Evolutionary conservation across 2,888 invertebrate genomes (phyloP), one percentile per base, ranked within the genome.

Genomic region (Chrysolina americana): DNA sequence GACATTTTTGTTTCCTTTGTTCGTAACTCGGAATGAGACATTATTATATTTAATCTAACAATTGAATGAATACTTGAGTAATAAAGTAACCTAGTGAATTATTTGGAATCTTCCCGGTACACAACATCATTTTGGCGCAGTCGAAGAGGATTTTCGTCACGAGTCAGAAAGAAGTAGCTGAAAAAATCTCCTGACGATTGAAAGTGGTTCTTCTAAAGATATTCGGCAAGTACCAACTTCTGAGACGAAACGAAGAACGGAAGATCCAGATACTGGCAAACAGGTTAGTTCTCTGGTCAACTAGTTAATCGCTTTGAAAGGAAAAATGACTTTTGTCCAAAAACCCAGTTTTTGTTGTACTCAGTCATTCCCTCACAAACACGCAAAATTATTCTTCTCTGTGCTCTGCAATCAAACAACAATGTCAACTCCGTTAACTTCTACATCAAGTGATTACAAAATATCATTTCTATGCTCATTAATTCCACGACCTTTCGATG

Each of bases 231-330:
- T 50, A 50, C 50, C 50, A 50, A 15, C 50, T 50, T 17, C 50
- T 50, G 1, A 15, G 50, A 50, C 50, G 17, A 5, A 50, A 50
- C 50, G 15, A 15, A n/a, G 2, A 50, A 28, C 28, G 28, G 28
- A 28, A n/a, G 28, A 3, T 28, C 28, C 28, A 28, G 28, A 28
- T 28, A 28, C 28, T 28, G 28, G 5, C 28, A 5, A 50, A 50
- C 17, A 11, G 50, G 50, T 50, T 50, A 8, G 50, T 50, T 50
- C 50, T 50, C 50, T 50, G 50, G 50, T 50, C 15, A 50, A 50
- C 50, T 50, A n/a, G 50, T 17, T 8, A 17, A 50, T 50, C 17
- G 8, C 50, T 50, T 50, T 50, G 50, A 50, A 11, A 50, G 2
- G 15, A 50, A 1, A 50, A 50, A n/a, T 28, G 5, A 6, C 5